Evolutionary conservation across 2,113 vertebrate species (phyloP), one percentile per base, ranked within the genome.

Genomic region (Pluvianellus socialis): DNA sequence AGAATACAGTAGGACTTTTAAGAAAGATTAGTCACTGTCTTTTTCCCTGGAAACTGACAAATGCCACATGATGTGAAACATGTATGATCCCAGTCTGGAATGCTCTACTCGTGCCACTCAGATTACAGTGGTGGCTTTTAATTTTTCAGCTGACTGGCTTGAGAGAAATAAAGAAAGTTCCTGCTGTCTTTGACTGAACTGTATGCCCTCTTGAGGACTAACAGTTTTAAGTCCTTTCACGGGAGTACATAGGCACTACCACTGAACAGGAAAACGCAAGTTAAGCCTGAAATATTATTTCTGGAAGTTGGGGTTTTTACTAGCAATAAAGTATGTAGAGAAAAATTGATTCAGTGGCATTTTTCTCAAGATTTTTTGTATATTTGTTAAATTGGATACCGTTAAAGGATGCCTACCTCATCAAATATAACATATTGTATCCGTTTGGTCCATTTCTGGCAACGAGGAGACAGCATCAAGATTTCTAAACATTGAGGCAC

Each of bases 401-500:
- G 72, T n/a, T 75, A 70, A 76, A 87, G 88, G 40, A 66, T 32
- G 47, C 94, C 5, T 87, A 98, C 97, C 97, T 98, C 98, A 94
- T 98, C 98, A 93, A 98, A 98, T 96, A 98, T 98, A 66, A 98
- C 86, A 6, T 97, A 98, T 70, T 89, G 93, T 91, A 98, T 98
- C 52, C 45, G 94, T 79, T 96, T 97, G 28, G 92, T 91, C 97
- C 98, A 98, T 3, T 67, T 44, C 89, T 98, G 98, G 45, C 56
- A 95, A 93, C 62, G 95, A 52, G 97, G 96, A 82, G 97, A 42
- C 40, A 98, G 86, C 59, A 98, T 92, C 71, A 98, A 85, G 59
- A 97, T 98, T 95, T 98, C 97, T 71, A 98, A 91, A 95, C 98
- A 98, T 15, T 95, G 96, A 94, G 98, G 98, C 35, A 98, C 97